Percentiles rank a stretch among this genome's conserved stretches.
Conservation (phyloP, 2,113 vertebrate species). For the Meriones unguiculatus region DNA sequence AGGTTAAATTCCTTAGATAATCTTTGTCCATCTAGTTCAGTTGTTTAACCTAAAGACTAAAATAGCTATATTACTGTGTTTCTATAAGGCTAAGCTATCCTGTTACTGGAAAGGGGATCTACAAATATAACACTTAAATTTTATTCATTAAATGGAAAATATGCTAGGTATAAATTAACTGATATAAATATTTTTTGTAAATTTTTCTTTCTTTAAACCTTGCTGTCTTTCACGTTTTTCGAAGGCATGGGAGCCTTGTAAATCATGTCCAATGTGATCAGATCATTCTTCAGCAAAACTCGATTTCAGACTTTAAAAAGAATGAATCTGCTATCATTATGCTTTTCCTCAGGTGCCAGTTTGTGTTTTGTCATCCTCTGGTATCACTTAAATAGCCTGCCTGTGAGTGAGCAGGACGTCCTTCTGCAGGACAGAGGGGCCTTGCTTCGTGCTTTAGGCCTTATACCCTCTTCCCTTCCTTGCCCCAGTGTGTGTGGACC, state of each 20-base stretch:
- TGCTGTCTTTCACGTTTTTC: slow-evolving; percentile 41
- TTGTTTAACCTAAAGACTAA: slow-evolving; percentile 47
- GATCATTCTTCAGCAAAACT: slow-evolving; percentile 65
- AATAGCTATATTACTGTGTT: slow-evolving; percentile 1
- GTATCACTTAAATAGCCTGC: not conserved
- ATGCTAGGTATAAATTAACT: not conserved
- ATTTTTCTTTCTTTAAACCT: not conserved
- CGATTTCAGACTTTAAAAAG: slow-evolving; percentile 54
- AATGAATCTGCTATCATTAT: slow-evolving; percentile 60
- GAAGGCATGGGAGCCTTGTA: slow-evolving; percentile 21
- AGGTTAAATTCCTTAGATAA: slow-evolving; percentile 12
- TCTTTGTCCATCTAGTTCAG: not conserved
- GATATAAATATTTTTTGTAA: slow-evolving; percentile 41
- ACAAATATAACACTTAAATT: not conserved
- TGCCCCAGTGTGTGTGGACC: not conserved
- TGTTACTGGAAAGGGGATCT: slow-evolving; percentile 42
- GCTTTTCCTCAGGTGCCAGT: slow-evolving; percentile 55
- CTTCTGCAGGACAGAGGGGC: not conserved
- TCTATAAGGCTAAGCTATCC: not conserved
- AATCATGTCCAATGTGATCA: slow-evolving; percentile 35
- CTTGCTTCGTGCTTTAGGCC: not conserved
- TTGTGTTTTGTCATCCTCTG: slow-evolving; percentile 53
- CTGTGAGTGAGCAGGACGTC: not conserved
- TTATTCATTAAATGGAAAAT: slow-evolving; percentile 4
- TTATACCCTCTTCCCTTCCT: not conserved